Evolutionary conservation across 2,113 vertebrate species (phyloP).

Genomic region (Lucifuga dentata): DNA sequence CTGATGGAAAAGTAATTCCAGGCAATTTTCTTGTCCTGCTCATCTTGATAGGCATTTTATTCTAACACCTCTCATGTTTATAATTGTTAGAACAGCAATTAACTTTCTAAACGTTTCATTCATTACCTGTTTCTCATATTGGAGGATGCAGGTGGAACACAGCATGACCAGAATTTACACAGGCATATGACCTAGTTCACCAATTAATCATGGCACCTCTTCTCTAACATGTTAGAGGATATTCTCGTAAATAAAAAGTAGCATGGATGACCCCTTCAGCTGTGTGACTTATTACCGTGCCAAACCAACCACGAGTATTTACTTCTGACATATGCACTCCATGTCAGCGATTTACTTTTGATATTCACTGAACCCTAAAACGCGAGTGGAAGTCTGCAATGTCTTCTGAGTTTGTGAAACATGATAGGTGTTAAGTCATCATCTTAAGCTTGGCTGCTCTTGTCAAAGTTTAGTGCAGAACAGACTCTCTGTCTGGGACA

Average conservation of each 20-base stretch:
- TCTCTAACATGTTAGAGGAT: neutral
- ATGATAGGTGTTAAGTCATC: slow-evolving; percentile 15
- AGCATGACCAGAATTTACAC: slow-evolving; percentile 7
- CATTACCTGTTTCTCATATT: neutral
- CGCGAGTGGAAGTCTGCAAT: slow-evolving; percentile 19
- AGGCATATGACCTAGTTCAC: no score
- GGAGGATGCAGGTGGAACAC: slow-evolving; percentile 5
- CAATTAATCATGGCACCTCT: neutral
- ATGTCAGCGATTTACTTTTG: slow-evolving; percentile 3
- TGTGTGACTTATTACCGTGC: neutral
- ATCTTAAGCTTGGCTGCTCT: slow-evolving; percentile 9
- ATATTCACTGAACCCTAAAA: slow-evolving; percentile 3
- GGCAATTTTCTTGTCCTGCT: neutral
- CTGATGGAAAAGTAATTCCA: neutral
- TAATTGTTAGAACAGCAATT: neutral
- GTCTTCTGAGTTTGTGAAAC: slow-evolving; percentile 31
- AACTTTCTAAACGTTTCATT: neutral
- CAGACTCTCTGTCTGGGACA: slow-evolving; percentile 18
- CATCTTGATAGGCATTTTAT: no score
- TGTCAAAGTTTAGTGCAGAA: slow-evolving; percentile 15
- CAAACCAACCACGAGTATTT: slow-evolving; percentile 4
- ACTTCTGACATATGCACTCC: neutral
- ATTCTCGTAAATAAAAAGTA: neutral
- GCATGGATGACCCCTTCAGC: neutral
- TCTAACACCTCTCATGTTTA: no score